These are phyloP conservation scores for Drosophila simulans DNA, from an alignment of 1,140 invertebrate species.

Conservation along the genomic window DNA sequence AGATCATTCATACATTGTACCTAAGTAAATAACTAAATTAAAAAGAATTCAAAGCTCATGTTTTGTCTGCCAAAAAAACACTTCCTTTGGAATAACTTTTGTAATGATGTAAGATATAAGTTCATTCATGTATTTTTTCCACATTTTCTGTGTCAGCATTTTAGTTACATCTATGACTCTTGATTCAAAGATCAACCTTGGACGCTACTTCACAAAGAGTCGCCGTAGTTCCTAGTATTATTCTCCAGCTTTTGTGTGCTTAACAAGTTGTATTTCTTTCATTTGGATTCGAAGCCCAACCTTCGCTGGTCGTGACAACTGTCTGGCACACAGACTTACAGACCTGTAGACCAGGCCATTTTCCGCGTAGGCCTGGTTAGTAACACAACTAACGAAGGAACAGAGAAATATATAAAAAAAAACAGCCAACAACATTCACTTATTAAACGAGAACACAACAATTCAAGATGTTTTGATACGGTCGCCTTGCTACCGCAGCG, in stretches of 20 bases:
- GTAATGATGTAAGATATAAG: background rate
- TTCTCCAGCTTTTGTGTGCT: background rate
- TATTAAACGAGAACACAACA: constrained; percentile 44
- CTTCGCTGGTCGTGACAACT: constrained; percentile 40
- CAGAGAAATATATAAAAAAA: background rate
- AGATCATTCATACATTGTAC: no score
- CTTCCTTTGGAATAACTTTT: background rate
- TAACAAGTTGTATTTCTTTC: constrained; percentile 22
- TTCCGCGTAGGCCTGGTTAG: constrained; percentile 53
- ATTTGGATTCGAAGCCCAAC: constrained; percentile 16
- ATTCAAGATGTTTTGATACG: constrained; percentile 57
- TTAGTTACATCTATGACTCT: background rate
- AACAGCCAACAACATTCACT: constrained; percentile 47
- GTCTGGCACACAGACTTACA: constrained; percentile 7
- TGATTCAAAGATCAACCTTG: constrained; percentile 1
- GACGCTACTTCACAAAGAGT: background rate
- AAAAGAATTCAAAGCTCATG: no score
- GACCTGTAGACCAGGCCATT: constrained; percentile 23
- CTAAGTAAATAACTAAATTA: no score
- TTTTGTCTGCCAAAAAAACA: background rate
- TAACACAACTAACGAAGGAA: constrained; percentile 16
- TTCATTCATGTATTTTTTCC: background rate
- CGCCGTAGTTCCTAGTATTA: constrained; percentile 5
- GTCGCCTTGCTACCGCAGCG: constrained; percentile 24
- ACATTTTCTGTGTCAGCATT: background rate